Percentiles rank a stretch among this genome's conserved stretches.
Conservation (phyloP, 2,797 vertebrate genomes). For the Chloroceryle amazona region DNA sequence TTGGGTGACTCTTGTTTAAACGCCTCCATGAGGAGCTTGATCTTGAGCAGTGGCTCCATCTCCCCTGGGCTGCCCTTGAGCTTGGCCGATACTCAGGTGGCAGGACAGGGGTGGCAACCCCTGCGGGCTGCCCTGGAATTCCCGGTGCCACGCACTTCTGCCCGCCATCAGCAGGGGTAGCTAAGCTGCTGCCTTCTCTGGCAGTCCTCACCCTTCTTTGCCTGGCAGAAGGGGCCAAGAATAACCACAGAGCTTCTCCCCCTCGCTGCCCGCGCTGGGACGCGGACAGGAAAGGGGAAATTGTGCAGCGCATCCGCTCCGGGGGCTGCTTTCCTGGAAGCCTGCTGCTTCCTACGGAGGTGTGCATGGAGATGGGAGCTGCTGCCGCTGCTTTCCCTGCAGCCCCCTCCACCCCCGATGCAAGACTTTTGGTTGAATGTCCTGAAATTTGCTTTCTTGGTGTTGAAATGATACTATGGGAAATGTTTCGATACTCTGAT, state of each 20-base stretch:
- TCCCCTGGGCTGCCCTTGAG: not conserved
- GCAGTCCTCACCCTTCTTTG: not conserved
- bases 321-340: not conserved
- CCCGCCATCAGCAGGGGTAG: not conserved
- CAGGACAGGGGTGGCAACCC: not conserved
- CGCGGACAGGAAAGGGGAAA: not conserved
- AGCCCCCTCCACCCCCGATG: fast-evolving
- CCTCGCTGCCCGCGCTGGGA: not conserved
- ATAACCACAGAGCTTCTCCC: not conserved
- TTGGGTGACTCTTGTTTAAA: not conserved
- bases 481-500: not conserved
- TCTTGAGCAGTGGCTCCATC: not conserved
- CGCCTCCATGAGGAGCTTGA: not conserved
- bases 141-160: not conserved
- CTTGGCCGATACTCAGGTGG: not conserved
- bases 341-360: not conserved
- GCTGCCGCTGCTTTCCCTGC: not conserved
- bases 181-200: not conserved
- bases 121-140: fast-evolving
- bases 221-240: not conserved
- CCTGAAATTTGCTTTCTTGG: not conserved
- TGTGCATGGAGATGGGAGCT: not conserved
- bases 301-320: not conserved
- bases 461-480: not conserved
- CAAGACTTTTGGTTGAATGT: not conserved